A percentile compares a stretch with the other conserved stretches of the same genome.
Conservation (phyloP, 2,797 vertebrate species). For the Parambassis ranga region DNA sequence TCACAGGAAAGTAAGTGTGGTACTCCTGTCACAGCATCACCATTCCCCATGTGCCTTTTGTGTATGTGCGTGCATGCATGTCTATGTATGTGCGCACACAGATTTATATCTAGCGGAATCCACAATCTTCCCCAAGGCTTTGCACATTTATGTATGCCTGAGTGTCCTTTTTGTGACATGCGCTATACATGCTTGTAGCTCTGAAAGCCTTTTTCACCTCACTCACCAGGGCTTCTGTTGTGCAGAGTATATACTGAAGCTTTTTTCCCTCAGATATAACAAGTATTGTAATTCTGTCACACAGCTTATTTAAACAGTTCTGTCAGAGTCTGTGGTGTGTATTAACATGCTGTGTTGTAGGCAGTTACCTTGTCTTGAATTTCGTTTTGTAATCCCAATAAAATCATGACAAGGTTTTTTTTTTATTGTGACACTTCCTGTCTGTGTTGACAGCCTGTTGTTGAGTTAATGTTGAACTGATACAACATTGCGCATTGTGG, state of each 20-base stretch:
- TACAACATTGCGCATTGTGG: background rate
- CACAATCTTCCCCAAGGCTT: constrained; percentile 71
- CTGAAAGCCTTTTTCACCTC: constrained; percentile 71
- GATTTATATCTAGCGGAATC: constrained; percentile 23
- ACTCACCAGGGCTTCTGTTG: constrained; percentile 46
- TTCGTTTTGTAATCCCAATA: constrained; percentile 22
- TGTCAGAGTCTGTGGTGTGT: constrained; percentile 6
- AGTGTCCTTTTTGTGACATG: constrained; percentile 67
- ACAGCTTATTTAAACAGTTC: background rate
- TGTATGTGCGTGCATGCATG: constrained; percentile 63
- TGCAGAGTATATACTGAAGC: background rate
- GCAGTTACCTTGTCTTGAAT: constrained; percentile 16
- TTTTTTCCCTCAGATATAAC: background rate
- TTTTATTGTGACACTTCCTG: constrained; percentile 30
- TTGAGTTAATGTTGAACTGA: constrained; percentile 12
- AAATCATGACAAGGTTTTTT: constrained; percentile 13
- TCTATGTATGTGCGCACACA: constrained; percentile 53
- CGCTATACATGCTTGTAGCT: constrained; percentile 65
- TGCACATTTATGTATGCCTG: constrained; percentile 87
- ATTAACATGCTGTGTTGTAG: constrained; percentile 8
- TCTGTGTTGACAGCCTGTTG: constrained; percentile 21
- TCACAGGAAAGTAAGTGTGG: constrained; percentile 98
- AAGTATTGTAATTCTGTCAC: background rate
- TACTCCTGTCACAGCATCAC: constrained; percentile 74
- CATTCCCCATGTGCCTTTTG: constrained; percentile 51